These are phyloP conservation scores for Anagyrus pseudococci DNA, from an alignment of 2,888 invertebrate genomes.

Conservation along the genomic window DNA sequence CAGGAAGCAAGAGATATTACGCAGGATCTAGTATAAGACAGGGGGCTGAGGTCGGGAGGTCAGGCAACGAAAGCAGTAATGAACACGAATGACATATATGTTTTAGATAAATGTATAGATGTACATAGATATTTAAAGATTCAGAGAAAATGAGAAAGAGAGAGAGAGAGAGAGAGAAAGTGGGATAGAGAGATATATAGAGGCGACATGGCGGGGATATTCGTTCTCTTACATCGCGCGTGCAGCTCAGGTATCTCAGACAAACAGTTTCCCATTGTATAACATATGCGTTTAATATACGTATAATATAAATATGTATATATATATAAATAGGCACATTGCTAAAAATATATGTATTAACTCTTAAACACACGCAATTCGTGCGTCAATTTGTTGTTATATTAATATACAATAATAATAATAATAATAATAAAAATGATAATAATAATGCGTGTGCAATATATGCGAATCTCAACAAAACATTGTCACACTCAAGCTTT, in stretches of 20 bases:
- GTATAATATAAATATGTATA: too few relatives aligned
- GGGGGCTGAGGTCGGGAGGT: too few relatives aligned
- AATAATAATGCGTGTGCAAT: conserved; percentile 2
- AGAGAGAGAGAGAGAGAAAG: too few relatives aligned
- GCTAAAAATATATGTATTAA: too few relatives aligned
- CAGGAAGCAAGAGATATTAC: not conserved
- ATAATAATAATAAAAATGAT: too few relatives aligned
- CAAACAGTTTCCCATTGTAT: conserved; percentile 6
- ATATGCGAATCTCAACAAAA: conserved; percentile 5
- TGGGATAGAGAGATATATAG: too few relatives aligned
- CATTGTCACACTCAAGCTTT: conserved; percentile 1
- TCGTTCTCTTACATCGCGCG: conserved; percentile 16
- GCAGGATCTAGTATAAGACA: not conserved
- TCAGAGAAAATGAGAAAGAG: too few relatives aligned
- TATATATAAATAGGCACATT: too few relatives aligned
- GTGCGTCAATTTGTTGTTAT: too few relatives aligned
- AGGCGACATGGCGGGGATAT: conserved; percentile 5
- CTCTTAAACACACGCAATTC: too few relatives aligned
- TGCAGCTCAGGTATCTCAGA: conserved; percentile 16
- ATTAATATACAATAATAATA: not conserved
- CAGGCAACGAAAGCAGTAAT: conserved; percentile 23
- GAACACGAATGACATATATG: conserved; percentile 22
- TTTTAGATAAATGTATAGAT: not conserved
- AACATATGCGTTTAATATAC: too few relatives aligned
- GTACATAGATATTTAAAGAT: not conserved